Base-by-base conservation (phyloP, 2,888 invertebrate species). In the Dicycla oo region DNA sequence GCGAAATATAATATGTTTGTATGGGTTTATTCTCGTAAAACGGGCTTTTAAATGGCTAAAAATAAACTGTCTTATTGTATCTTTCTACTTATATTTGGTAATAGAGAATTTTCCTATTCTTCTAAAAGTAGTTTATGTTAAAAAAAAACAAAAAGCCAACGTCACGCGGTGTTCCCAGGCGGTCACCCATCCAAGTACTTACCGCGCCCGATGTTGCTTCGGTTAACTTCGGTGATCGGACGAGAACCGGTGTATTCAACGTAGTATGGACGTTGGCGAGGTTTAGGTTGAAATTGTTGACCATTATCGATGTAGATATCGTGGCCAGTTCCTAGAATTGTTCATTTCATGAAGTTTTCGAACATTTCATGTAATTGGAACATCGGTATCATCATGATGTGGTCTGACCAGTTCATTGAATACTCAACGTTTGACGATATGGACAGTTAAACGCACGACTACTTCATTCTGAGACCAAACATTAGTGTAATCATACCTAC, bases 201-300 rank as follows among this genome's bases (percentile, higher is more conserved):
- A 94, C 92, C 92, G 88, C 94, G 94, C 93, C 94, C 94, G 92
- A 94, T 91, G 93, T 93, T 94, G 94, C 93, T 94, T n/a, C n/a
- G n/a, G n/a, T n/a, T 94, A 93, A 94, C 94, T 94, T 94, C 94
- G 94, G 94, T 94, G 94, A 94, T 94, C 94, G 94, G 94, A 94
- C n/a, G 23, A 60, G 58, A 23, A 60, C 23, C 40, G 23, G 23
- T 60, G 34, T 70, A n/a, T 30, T 64, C 43, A 47, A 40, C 26
- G 18, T 38, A 65, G 34, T 68, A 66, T 30, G 65, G 30, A 62
- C 56, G 67, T 75, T 75, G 56, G 61, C 56, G 43, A 30, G 0
- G 13, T 2, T 2, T 47, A 18, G 1, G 13, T 49, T 23, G 49
- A 49, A 49, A 49, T 49, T 13, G 11, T 23, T n/a, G n/a, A 47